Conservation (phyloP, 2,113 vertebrate genomes). For the Micronisus gabar region DNA sequence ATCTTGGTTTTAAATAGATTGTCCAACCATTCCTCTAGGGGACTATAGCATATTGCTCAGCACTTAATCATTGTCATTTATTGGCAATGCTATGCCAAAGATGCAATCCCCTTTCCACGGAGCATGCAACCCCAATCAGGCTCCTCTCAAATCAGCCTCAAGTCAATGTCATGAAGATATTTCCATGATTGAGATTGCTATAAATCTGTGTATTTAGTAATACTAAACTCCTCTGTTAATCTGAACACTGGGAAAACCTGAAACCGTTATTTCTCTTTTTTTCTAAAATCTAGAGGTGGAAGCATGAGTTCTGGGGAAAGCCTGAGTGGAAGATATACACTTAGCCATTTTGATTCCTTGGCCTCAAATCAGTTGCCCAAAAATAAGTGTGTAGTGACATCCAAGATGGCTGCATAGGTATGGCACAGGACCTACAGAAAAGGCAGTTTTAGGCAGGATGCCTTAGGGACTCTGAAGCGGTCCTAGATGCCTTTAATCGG, state of each 20-base stretch:
- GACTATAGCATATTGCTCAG: neutral
- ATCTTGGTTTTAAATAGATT: neutral
- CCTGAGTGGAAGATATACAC: accelerated
- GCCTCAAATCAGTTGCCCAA: neutral
- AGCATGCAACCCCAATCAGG: neutral
- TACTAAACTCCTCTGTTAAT: neutral
- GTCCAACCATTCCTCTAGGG: neutral
- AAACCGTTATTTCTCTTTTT: neutral
- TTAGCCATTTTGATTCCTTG: neutral
- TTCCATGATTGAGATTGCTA: neutral
- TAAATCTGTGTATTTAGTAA: neutral
- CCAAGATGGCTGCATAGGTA: neutral
- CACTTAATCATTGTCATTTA: neutral
- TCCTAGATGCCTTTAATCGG: neutral
- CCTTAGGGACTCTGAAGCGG: neutral
- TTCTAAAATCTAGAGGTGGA: neutral
- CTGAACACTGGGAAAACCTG: neutral
- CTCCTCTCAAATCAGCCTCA: neutral
- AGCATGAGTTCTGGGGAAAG: neutral
- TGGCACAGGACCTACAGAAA: neutral
- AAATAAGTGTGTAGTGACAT: neutral
- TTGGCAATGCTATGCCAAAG: neutral
- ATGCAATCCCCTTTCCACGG: neutral
- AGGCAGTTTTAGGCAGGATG: neutral
- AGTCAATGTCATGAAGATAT: neutral